phyloP scores from a whole-genome alignment of 2,888 invertebrate species.

The Limnephilus marmoratus region DNA sequence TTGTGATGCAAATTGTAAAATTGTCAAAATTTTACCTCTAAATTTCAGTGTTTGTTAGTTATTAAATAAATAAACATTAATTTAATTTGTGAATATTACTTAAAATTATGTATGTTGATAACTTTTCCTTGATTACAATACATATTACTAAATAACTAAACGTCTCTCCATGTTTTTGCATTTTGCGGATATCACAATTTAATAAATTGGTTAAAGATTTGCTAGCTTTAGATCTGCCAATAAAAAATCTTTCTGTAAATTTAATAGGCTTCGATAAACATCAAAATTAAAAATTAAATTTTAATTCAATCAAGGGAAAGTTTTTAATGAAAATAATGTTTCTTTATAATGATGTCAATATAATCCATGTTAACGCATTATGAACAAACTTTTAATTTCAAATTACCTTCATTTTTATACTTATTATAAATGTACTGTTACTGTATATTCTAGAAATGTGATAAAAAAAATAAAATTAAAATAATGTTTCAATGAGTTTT shows the following conservation, averaged over 20 bases:
- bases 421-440: constrained; percentile 47
- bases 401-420: constrained; percentile 52
- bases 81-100: constrained; percentile 18
- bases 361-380: background rate
- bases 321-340: constrained; percentile 5
- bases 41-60: constrained; percentile 7
- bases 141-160: background rate
- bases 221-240: background rate
- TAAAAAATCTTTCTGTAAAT: background rate
- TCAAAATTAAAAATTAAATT: background rate
- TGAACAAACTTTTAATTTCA: constrained; percentile 38
- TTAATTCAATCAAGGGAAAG: background rate
- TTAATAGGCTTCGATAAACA: background rate
- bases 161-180: background rate
- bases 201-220: background rate
- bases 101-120: background rate
- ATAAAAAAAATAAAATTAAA: constrained; percentile 55
- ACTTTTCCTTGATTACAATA: constrained; percentile 5
- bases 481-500: constrained; percentile 33
- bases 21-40: background rate
- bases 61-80: constrained; percentile 12
- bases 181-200: background rate
- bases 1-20: background rate
- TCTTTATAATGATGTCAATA: background rate
- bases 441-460: constrained; percentile 61